Evolutionary conservation across 2,113 vertebrate species (phyloP).

Genomic region (Theristicus caerulescens): DNA sequence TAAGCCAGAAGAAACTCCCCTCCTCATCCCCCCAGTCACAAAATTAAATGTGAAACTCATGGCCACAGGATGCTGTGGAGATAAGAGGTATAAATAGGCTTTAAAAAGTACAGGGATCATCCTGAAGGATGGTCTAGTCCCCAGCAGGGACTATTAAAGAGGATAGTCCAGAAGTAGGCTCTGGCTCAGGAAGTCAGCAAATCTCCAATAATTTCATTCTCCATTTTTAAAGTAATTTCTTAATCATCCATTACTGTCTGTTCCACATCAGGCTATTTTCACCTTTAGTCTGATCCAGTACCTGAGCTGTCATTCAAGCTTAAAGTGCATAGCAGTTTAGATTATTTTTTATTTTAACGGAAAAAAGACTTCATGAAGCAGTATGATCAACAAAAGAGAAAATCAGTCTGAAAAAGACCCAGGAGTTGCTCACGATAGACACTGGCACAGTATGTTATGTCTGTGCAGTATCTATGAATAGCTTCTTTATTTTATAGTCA

Average conservation of each 20-base stretch:
- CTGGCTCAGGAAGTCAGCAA: neutral
- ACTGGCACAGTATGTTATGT: neutral
- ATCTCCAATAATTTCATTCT: neutral
- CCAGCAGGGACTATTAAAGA: neutral
- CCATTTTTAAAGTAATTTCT: neutral
- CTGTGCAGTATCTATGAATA: slow-evolving; percentile 12
- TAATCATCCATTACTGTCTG: neutral
- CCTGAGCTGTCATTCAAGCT: neutral
- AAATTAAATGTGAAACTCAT: neutral
- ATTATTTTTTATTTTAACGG: neutral
- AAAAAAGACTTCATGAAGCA: neutral
- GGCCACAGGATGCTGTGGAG: neutral
- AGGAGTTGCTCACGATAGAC: neutral
- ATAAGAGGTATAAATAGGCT: neutral
- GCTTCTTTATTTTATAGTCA: slow-evolving; percentile 5
- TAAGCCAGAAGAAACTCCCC: neutral
- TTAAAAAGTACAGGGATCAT: neutral
- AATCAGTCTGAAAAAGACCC: neutral
- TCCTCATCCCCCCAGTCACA: neutral
- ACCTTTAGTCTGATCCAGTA: neutral
- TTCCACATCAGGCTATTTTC: neutral
- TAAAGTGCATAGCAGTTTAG: neutral
- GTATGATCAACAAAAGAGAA: neutral
- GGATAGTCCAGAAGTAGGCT: neutral
- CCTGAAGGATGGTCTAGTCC: neutral